These are phyloP conservation scores for Acanthoscelides obtectus DNA, from an alignment of 2,888 invertebrate genomes.

Conservation along the genomic window DNA sequence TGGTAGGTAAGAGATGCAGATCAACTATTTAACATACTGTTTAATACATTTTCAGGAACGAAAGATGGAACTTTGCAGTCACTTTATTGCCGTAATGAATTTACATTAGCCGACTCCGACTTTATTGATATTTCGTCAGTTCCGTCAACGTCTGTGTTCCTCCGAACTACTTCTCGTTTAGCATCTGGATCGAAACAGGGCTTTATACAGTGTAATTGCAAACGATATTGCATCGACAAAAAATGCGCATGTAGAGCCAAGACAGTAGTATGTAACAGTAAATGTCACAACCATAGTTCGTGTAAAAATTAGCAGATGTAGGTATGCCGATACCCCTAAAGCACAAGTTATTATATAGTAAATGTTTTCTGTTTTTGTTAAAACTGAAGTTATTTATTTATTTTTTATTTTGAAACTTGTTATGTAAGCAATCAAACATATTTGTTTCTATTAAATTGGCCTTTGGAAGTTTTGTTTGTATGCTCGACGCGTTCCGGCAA, in stretches of 20 bases:
- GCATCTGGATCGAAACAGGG: constrained; percentile 12
- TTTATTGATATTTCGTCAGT: constrained; percentile 10
- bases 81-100: constrained; percentile 13
- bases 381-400: too few relatives aligned
- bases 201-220: constrained; percentile 7
- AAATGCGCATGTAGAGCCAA: constrained; percentile 5
- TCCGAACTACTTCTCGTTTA: constrained; percentile 5
- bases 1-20: constrained; percentile 7
- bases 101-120: constrained; percentile 10
- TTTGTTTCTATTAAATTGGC: too few relatives aligned
- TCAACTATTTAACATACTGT: constrained; percentile 6
- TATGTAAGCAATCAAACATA: too few relatives aligned
- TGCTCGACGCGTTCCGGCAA: too few relatives aligned
- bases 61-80: constrained; percentile 11
- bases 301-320: too few relatives aligned
- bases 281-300: too few relatives aligned
- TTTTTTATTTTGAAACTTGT: too few relatives aligned
- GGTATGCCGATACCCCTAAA: too few relatives aligned
- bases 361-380: too few relatives aligned
- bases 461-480: too few relatives aligned
- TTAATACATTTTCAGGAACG: constrained; percentile 8
- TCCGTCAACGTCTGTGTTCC: constrained; percentile 9
- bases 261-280: too few relatives aligned
- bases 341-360: too few relatives aligned
- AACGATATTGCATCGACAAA: constrained; percentile 7